Evolutionary conservation across 2,888 invertebrate species (phyloP), one percentile per base, ranked within the genome.

Genomic region (Megastigmus dorsalis): DNA sequence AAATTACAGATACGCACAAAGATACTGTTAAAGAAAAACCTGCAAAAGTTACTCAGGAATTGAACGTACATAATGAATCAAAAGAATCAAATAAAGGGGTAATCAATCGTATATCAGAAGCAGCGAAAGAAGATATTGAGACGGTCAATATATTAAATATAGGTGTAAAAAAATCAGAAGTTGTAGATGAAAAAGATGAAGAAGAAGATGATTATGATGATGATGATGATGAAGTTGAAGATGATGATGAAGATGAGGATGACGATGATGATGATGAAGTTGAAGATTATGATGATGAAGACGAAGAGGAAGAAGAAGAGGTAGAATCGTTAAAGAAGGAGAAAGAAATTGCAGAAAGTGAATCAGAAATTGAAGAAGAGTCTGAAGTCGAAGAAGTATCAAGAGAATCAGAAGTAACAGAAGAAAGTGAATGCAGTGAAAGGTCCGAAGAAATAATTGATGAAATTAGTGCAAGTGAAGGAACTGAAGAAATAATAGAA

Each of bases 401-500:
- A 52, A 71, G 52, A 6, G 68, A 75, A 50, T 45, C 55, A 90
- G 90, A 79, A 90, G 90, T 6, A 26, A 57, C 57, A 45, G 73
- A 76, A 73, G 50, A 50, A 38, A 5, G 1, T 1, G 68, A 66
- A 36, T 88, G 60, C 9, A 75, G 88, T 73, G 86, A 87, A 67
- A 88, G 88, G 76, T 87, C 89, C 18, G 90, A 89, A 69, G 88
- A 90, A 78, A 87, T 87, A 75, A 77, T 88, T 80, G 81, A 87
- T 20, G 23, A 54, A 10, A n/a, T n/a, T n/a, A 59, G 50, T 43
- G 20, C 0, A 43, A 60, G 28, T 13, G 43, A 52, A n/a, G 52
- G 26, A 41, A 54, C 45, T 3, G 57, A 72, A 5, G 57, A 73
- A 23, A 26, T 59, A 5, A 81, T 85, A 81, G 76, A 84, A 72